Evolutionary conservation across 2,113 vertebrate species (phyloP).

Genomic region (Poeciliopsis turrubarensis): DNA sequence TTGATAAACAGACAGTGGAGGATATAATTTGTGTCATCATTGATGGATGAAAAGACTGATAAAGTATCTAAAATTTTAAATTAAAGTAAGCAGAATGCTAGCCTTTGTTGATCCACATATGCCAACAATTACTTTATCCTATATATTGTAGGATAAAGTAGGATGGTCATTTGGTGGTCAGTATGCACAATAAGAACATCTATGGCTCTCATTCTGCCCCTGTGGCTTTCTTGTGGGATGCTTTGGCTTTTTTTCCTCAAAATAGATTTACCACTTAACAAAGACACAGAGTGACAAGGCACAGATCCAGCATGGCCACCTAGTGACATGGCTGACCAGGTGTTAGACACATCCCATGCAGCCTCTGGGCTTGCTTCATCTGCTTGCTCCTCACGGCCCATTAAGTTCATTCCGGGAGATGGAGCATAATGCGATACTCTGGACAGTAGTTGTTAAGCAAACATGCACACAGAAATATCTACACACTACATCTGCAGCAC

Average conservation of each 20-base stretch:
- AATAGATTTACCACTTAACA: constrained; percentile 44
- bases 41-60: not conserved
- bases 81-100: not conserved
- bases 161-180: not conserved
- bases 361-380: constrained; percentile 64
- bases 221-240: not conserved
- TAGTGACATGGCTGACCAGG: constrained; percentile 68
- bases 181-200: not conserved
- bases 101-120: not conserved
- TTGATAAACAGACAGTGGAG: constrained; percentile 9
- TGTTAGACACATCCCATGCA: constrained; percentile 63
- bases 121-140: too few species aligned
- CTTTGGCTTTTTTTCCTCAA: not conserved
- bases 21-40: constrained; percentile 7
- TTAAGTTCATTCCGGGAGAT: constrained; percentile 65
- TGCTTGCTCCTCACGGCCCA: constrained; percentile 67
- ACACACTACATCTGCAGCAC: constrained; percentile 44
- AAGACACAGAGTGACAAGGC: constrained; percentile 54
- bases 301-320: constrained; percentile 51
- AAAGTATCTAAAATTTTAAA: not conserved
- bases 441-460: constrained; percentile 39
- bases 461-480: constrained; percentile 20
- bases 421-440: constrained; percentile 52
- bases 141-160: too few species aligned
- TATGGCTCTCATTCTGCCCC: not conserved